Conservation (phyloP, 2,888 invertebrate species). For the Drosophila anomalipes region DNA sequence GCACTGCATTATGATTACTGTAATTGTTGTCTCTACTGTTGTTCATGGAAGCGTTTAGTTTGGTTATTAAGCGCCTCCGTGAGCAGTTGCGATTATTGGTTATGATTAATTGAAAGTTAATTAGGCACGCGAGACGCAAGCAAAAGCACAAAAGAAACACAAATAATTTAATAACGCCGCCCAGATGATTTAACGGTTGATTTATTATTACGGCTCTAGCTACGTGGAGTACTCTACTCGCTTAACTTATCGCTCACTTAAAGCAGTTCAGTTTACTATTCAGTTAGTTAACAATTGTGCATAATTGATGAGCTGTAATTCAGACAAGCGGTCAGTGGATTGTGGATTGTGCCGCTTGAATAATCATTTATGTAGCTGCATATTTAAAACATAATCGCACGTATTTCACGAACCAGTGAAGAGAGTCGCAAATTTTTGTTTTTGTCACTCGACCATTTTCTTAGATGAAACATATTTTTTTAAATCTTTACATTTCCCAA, state of each 20-base stretch:
- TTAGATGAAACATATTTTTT: background rate
- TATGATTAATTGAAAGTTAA: slow-evolving; percentile 78
- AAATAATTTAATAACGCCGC: slow-evolving; percentile 37
- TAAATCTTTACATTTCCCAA: background rate
- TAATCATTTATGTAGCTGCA: slow-evolving; percentile 19
- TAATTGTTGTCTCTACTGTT: slow-evolving; percentile 41
- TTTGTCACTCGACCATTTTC: background rate
- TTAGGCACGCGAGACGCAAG: slow-evolving; percentile 56
- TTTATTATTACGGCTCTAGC: slow-evolving; percentile 29
- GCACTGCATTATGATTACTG: slow-evolving; percentile 60
- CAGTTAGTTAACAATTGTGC: slow-evolving; percentile 45
- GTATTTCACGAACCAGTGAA: background rate
- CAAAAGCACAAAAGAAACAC: slow-evolving; percentile 19
- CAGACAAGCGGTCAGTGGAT: slow-evolving; percentile 21
- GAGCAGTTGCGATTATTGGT: slow-evolving; percentile 48
- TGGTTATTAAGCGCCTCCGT: slow-evolving; percentile 41
- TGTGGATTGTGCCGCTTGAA: slow-evolving; percentile 34
- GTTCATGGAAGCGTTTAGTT: slow-evolving; percentile 64
- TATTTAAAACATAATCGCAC: background rate
- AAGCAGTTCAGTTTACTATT: slow-evolving; percentile 12
- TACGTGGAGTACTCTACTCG: slow-evolving; percentile 24
- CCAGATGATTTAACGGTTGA: slow-evolving; percentile 54
- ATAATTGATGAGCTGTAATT: slow-evolving; percentile 36
- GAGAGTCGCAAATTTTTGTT: no score
- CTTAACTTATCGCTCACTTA: slow-evolving; percentile 24